Evolutionary conservation across 2,113 vertebrate species (phyloP), one percentile per base, ranked within the genome.

Genomic region (Callithrix jacchus): DNA sequence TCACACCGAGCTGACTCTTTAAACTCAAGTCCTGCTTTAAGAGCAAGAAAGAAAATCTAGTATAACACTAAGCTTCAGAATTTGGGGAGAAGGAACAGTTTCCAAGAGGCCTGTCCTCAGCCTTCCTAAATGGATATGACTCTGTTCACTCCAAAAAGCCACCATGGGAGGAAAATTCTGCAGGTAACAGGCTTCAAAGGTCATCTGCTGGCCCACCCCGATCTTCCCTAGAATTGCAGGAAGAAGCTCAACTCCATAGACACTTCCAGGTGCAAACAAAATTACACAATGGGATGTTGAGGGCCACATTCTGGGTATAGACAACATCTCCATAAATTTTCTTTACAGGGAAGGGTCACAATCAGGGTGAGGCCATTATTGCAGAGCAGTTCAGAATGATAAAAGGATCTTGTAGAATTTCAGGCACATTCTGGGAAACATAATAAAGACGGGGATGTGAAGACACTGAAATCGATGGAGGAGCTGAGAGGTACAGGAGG

Each of bases 11-110:
- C 27, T 77, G 18, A 56, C 32, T 79, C 71, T 92, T 58, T 32
- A 96, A 93, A 94, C n/a, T 58, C 87, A 88, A n/a, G 30, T 94
- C 66, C 83, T 80, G 52, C 42, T 71, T 4, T 32, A 42, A 83
- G 25, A 80, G 32, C 86, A 81, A 45, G 2, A 58, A 40, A 91
- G n/a, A 40, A 85, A 90, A 88, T 25, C 49, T 61, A 66, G 71
- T 68, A 21, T 37, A 85, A 77, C 45, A 81, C 14, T 47, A 42
- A 47, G 23, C 54, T 21, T 83, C 58, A 47, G 32, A 80, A 90
- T 14, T 42, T 81, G 32, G 35, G n/a, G 30, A 84, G 73, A 89
- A 89, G 58, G 64, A 77, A 54, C 3, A 64, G 27, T 27, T 73
- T 52, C 58, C 13, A 45, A 66, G 61, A 76, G 64, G 61, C 42